Conservation (phyloP, 1,140 invertebrate species). For the Colletes gigas region DNA sequence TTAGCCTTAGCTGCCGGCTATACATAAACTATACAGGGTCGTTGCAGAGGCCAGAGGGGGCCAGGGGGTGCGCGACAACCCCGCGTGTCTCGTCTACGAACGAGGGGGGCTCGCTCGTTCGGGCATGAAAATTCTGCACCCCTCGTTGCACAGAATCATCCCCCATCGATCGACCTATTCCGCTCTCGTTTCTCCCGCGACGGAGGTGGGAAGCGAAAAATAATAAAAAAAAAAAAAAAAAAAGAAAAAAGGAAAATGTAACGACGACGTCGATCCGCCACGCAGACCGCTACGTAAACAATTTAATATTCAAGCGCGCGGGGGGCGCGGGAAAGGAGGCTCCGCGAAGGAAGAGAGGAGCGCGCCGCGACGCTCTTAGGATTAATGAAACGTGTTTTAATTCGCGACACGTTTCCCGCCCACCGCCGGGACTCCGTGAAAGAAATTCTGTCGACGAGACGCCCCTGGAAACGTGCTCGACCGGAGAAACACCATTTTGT, state of each 20-base stretch:
- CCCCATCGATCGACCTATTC: constrained; percentile 62
- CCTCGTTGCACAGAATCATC: constrained; percentile 69
- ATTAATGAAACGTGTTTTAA: constrained; percentile 33
- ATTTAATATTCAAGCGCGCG: constrained; percentile 41
- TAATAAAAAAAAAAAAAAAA: neutral
- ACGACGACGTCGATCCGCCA: constrained; percentile 4
- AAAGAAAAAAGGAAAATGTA: neutral
- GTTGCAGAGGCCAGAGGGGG: constrained; percentile 3
- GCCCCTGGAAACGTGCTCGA: neutral
- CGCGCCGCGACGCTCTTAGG: neutral
- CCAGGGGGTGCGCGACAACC: constrained; percentile 53
- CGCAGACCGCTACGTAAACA: constrained; percentile 31
- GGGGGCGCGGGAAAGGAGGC: neutral
- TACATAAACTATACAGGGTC: constrained; percentile 57
- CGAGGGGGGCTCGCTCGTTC: constrained; percentile 59
- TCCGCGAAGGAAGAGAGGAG: neutral
- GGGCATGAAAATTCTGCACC: constrained; percentile 69
- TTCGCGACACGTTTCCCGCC: constrained; percentile 16
- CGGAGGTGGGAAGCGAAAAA: neutral
- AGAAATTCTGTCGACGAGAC: neutral
- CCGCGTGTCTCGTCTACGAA: constrained; percentile 57
- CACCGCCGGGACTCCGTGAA: neutral
- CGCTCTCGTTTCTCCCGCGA: constrained; percentile 43
- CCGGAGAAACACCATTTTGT: neutral
- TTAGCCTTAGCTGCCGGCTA: constrained; percentile 64